Evolutionary conservation across 2,113 vertebrate species (phyloP), one percentile per base, ranked within the genome.

Genomic region (Xenus cinereus): DNA sequence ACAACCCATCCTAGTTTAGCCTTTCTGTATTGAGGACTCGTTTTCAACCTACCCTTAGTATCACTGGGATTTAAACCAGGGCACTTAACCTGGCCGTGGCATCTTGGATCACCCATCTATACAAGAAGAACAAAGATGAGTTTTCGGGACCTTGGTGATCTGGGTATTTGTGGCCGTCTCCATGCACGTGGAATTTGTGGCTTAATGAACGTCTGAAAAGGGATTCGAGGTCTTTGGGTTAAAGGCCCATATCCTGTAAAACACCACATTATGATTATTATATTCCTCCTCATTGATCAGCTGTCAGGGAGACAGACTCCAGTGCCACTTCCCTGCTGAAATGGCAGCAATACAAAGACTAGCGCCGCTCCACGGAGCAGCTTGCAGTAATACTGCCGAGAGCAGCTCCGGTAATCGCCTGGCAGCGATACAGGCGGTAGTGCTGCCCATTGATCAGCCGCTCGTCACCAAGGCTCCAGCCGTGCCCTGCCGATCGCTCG

Each of bases 271-370:
- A 60, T 64, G 76, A 62, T 92, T 77, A 26, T 77, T 67, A 4
- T 56, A 46, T 95, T 92, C 75, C 51, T 85, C 6, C 53, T 88
- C 82, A 67, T 50, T 37, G 82, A 60, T 51, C 92, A 85, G 75
- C 87, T 90, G 82, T 71, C 95, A 89, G 82, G 54, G 75, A 81
- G 90, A 71, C 67, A 93, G 87, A 46, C 57, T 68, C 87, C 45
- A 48, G 89, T 30, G 63, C 37, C 84, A 30, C 78, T 76, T 67
- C 3, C 4, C 78, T 74, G 87, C 37, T 73, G 91, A 51, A 51
- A 67, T 9, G 32, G 87, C 94, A 82, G 74, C 33, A 53, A 24
- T 26, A 53, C 46, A 66, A 60, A 12, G 51, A 41, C 56, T 53
- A 56, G 91, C 6, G 10, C 76, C 0, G 10, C 56, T 59, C 54